phyloP scores from a whole-genome alignment of 2,797 vertebrate species.

The Meriones psammophilus region DNA sequence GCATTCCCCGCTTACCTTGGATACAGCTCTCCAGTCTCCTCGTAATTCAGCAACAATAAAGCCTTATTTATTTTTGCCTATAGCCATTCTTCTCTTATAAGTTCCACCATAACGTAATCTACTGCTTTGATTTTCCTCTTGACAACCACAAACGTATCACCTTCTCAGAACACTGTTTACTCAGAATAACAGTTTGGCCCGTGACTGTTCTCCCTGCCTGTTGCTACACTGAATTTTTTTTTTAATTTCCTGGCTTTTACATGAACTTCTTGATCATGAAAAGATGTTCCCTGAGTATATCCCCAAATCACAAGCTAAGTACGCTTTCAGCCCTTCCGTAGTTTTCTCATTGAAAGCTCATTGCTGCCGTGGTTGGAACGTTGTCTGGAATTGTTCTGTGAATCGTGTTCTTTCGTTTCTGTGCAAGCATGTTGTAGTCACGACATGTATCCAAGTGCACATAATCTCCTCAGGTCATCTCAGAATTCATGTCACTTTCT shows the following conservation, averaged over 20 bases:
- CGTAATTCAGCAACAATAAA: neutral
- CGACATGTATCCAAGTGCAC: neutral
- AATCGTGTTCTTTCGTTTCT: conserved; percentile 5
- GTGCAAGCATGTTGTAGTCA: neutral
- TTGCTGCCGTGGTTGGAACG: conserved; percentile 33
- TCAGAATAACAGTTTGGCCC: conserved; percentile 35
- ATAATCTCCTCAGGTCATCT: neutral
- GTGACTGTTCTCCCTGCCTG: neutral
- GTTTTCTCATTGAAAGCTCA: conserved; percentile 30
- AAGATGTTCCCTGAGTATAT: conserved; percentile 41
- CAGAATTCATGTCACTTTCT: conserved; percentile 16
- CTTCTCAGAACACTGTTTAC: conserved; percentile 56
- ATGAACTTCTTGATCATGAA: conserved; percentile 47
- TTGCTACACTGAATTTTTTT: conserved; percentile 68
- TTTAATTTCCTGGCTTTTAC: conserved; percentile 52
- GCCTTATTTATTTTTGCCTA: neutral
- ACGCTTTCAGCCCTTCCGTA: conserved; percentile 30
- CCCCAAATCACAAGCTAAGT: conserved; percentile 55
- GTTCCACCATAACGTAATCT: neutral
- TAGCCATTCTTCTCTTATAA: neutral
- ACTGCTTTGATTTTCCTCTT: conserved; percentile 37
- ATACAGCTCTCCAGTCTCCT: neutral
- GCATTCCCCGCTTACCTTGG: neutral
- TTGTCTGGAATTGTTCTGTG: conserved; percentile 12
- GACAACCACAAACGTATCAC: neutral